Percentiles rank a stretch among this genome's conserved stretches.
phyloP scores from a whole-genome alignment of 2,888 invertebrate genomes.

The Allolobophora icterica region DNA sequence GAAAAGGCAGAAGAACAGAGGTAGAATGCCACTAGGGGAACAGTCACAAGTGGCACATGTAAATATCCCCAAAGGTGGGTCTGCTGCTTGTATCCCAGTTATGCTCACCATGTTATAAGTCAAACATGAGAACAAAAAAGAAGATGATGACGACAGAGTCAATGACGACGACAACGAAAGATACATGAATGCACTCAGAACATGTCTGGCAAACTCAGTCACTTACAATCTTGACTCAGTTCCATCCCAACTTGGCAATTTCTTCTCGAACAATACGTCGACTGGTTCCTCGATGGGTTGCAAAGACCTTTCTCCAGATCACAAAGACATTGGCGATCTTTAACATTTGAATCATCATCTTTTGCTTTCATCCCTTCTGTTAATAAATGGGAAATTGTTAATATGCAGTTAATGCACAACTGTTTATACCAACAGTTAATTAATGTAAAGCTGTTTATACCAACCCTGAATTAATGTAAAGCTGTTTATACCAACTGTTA shows the following conservation, averaged over 20 bases:
- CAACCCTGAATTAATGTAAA: too few species aligned
- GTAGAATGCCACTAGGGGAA: too few species aligned
- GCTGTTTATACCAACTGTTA: too few species aligned
- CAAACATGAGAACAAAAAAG: too few species aligned
- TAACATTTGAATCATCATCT: neutral
- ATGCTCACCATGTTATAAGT: too few species aligned
- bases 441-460: too few species aligned
- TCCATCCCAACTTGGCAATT: neutral
- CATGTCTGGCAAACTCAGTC: neutral
- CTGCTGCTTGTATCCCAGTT: neutral
- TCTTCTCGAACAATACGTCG: neutral
- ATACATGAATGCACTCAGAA: neutral
- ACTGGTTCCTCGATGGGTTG: neutral
- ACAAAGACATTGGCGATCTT: conserved; percentile 6
- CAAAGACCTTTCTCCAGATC: neutral
- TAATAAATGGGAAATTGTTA: neutral
- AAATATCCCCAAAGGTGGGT: neutral
- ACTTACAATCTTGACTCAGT: conserved; percentile 13
- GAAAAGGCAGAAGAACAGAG: too few species aligned
- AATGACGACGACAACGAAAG: neutral
- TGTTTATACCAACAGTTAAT: too few species aligned
- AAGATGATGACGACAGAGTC: too few species aligned
- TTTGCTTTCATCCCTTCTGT: neutral
- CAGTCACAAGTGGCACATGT: too few species aligned
- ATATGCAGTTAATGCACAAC: neutral